Evolutionary conservation across 2,113 vertebrate species (phyloP), one percentile per base, ranked within the genome.

Genomic region (Pionites leucogaster): DNA sequence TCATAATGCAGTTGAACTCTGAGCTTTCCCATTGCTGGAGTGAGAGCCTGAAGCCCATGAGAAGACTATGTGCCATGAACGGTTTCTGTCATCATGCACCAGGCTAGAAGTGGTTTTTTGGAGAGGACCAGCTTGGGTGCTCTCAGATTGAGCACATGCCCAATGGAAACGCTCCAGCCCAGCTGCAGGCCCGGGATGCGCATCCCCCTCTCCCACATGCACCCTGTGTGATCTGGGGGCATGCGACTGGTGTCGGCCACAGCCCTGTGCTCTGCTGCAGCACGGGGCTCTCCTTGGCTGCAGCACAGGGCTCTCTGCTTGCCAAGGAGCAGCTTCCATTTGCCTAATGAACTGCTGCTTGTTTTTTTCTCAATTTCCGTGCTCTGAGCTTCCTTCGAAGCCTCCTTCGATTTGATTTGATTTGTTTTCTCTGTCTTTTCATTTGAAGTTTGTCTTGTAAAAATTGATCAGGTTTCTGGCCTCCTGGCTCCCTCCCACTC

Each of bases 401-500:
- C 33, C 57, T 35, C 57, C 57, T 59, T 35, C 65, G 7, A 6
- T 55, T n/a, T 47, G 3, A 63, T 93, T 88, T 57, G 35, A 60
- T 89, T 86, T 91, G 71, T 37, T 72, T 77, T 59, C 76, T 86
- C 74, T 70, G 33, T 18, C 88, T 88, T 78, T 88, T 91, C 76
- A 82, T 86, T 85, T 93, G 27, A 59, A 79, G 76, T 64, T 82
- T 64, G 76, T 64, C 70, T 53, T 42, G n/a, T 72, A 86, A 31
- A 39, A 74, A 74, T 69, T 70, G 92, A 86, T 93, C 42, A 28
- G 76, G 53, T 89, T 93, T 86, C 53, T 89, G 92, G 76, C 81
- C 85, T 88, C 94, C 75, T 78, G 91, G 84, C 80, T 95, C 31
- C 80, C 71, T 89, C 88, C 92, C 76, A 91, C 88, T 93, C 94